These are phyloP conservation scores for Bombus sibiricus DNA, from an alignment of 1,140 invertebrate species.

Conservation along the genomic window DNA sequence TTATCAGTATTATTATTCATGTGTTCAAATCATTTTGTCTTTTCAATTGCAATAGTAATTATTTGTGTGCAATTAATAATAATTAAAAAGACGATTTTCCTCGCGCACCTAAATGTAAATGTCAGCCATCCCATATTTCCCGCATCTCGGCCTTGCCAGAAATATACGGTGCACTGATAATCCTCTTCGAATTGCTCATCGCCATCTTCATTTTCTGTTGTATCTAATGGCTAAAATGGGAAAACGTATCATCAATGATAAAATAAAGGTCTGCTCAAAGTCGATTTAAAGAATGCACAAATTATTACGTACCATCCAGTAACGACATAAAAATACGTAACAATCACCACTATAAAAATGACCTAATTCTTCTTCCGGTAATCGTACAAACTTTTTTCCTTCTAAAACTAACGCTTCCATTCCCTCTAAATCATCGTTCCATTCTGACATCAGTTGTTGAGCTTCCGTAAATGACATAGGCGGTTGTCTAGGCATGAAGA, in stretches of 20 bases:
- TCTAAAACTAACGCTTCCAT: constrained; percentile 99
- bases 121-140: constrained; percentile 99
- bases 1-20: neutral
- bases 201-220: constrained; percentile 87
- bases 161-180: constrained; percentile 98
- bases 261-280: neutral
- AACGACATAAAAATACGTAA: constrained; percentile 98
- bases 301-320: constrained; percentile 88
- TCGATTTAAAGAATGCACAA: neutral
- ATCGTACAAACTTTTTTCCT: constrained; percentile 97
- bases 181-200: constrained; percentile 91
- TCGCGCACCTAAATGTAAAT: constrained; percentile 94
- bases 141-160: constrained; percentile 99
- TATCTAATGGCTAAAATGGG: constrained; percentile 75
- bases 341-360: constrained; percentile 97
- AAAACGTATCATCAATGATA: neutral
- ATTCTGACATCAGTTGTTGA: constrained; percentile 94
- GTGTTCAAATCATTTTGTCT: neutral
- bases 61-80: neutral
- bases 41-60: neutral
- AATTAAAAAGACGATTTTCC: neutral
- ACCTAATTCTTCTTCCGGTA: constrained; percentile 97
- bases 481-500: constrained; percentile 97
- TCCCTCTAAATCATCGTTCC: constrained; percentile 97
- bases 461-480: constrained; percentile 94